Conservation (phyloP, 2,797 vertebrate species). For the Rhabdophis nuchalis region DNA sequence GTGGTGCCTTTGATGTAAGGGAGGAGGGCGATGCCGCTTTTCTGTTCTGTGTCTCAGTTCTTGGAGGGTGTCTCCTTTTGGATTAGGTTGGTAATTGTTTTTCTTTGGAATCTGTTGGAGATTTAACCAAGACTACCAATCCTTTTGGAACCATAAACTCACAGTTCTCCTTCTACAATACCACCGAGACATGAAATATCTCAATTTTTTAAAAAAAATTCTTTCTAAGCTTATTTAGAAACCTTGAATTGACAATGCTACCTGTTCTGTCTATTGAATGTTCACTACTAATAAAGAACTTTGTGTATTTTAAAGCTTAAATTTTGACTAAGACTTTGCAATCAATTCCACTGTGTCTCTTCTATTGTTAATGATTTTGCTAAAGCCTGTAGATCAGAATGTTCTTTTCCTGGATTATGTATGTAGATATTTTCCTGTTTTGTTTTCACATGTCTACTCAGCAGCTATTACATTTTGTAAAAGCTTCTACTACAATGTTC, state of each 20-base stretch:
- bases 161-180: not conserved
- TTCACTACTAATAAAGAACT: not conserved
- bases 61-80: no score
- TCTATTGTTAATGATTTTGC: not conserved
- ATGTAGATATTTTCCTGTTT: not conserved
- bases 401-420: not conserved
- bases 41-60: no score
- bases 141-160: not conserved
- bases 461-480: not conserved
- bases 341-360: not conserved
- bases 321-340: not conserved
- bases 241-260: not conserved
- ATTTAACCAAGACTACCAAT: no score
- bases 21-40: no score
- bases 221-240: not conserved
- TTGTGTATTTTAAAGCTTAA: not conserved
- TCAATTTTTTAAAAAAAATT: not conserved
- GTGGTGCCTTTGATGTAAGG: no score
- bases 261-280: not conserved
- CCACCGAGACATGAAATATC: not conserved
- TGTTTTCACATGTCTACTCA: not conserved
- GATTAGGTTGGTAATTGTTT: no score
- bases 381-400: not conserved
- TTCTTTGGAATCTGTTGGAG: no score
- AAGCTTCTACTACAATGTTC: not conserved